These are phyloP conservation scores for Pampusana beccarii DNA, from an alignment of 2,113 vertebrate genomes.

Conservation along the genomic window DNA sequence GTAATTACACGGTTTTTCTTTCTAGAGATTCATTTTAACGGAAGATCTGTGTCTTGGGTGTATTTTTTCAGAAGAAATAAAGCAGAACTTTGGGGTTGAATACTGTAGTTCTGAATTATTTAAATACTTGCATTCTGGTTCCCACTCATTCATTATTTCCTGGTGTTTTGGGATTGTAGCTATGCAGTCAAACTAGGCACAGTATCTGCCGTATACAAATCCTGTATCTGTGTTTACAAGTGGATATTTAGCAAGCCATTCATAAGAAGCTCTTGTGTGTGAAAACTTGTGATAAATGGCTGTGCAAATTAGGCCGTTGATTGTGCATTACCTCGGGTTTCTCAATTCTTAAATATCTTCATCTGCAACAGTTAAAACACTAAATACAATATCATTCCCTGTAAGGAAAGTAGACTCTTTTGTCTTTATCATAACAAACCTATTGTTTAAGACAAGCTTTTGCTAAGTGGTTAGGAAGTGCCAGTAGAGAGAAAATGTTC, in stretches of 20 bases:
- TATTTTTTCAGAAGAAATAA: background rate
- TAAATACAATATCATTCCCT: background rate
- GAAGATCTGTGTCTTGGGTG: background rate
- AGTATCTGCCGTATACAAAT: background rate
- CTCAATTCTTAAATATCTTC: background rate
- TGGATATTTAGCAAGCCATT: background rate
- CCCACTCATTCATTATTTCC: background rate
- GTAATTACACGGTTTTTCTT: background rate
- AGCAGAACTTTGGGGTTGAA: background rate
- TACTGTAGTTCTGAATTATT: background rate
- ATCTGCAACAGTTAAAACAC: background rate
- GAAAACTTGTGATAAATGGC: background rate
- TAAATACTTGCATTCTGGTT: background rate
- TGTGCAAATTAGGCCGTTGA: background rate
- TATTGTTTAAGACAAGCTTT: conserved; percentile 57
- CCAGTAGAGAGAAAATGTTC: background rate
- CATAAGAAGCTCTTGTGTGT: background rate
- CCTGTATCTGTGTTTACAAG: background rate
- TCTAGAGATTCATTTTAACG: background rate
- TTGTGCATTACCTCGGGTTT: background rate
- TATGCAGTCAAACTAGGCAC: background rate
- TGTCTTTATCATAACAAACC: conserved; percentile 34
- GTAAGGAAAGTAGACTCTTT: background rate
- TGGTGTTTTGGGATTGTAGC: background rate
- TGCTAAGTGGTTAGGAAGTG: conserved; percentile 41